These are phyloP conservation scores for Sylvilagus floridanus DNA, from an alignment of 2,797 vertebrate genomes.

Conservation along the genomic window DNA sequence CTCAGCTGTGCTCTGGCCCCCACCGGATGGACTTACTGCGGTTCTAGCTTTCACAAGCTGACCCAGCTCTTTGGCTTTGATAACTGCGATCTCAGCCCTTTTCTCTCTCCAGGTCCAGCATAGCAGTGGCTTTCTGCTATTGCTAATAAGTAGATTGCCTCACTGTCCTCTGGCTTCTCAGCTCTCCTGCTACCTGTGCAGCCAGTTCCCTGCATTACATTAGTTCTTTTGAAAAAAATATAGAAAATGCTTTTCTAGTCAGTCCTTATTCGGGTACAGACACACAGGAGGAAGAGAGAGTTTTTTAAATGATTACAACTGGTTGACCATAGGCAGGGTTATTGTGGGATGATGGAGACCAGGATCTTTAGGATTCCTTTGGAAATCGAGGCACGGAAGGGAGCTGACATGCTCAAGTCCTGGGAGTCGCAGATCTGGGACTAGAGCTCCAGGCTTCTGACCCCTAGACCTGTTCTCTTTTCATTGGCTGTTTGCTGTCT, in stretches of 20 bases:
- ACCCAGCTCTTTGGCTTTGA: not conserved
- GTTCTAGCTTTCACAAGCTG: not conserved
- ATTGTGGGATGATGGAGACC: not conserved
- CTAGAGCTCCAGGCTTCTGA: slow-evolving; percentile 17
- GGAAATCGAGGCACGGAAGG: not conserved
- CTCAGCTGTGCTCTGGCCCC: not conserved
- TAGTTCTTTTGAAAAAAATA: slow-evolving; percentile 33
- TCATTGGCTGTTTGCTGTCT: not conserved
- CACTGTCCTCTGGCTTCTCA: not conserved
- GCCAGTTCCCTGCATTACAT: not conserved
- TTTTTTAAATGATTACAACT: not conserved
- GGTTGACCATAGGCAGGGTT: not conserved
- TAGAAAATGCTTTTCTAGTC: not conserved
- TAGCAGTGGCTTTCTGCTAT: not conserved
- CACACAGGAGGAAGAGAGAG: not conserved
- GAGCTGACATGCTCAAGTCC: not conserved
- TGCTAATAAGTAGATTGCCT: not conserved
- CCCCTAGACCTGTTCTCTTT: not conserved
- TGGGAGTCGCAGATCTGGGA: not conserved
- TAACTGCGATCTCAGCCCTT: not conserved
- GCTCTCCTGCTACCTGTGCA: not conserved
- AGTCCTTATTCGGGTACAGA: not conserved
- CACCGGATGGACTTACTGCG: not conserved
- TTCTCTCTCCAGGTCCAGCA: not conserved
- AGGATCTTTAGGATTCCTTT: not conserved